Conservation (phyloP, 2,113 vertebrate genomes). For the Trichechus manatus region DNA sequence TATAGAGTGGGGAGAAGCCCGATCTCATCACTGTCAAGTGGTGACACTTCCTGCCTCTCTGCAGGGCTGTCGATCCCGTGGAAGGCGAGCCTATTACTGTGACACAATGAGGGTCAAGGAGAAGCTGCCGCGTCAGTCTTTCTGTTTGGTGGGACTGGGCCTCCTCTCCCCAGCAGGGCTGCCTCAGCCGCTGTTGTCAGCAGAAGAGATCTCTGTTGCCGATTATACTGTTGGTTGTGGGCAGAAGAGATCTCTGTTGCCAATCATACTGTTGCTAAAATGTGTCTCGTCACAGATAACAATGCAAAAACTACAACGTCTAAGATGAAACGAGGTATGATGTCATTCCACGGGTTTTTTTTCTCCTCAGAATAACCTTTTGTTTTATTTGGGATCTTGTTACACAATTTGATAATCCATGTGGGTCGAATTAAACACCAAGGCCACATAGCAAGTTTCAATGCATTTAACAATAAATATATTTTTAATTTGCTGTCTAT, state of each 20-base stretch:
- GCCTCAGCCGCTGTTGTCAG: not conserved
- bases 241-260: not conserved
- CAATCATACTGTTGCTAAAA: no score
- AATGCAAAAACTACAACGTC: not conserved
- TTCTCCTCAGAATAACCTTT: no score
- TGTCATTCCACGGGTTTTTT: fast-evolving
- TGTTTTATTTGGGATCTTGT: not conserved
- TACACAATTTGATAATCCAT: not conserved
- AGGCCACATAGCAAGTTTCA: not conserved
- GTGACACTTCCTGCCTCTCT: not conserved
- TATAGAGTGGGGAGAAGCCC: fast-evolving
- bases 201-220: no score
- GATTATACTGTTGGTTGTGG: no score
- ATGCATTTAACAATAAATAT: fast-evolving
- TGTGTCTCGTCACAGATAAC: not conserved
- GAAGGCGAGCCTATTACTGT: fast-evolving
- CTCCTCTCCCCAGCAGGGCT: not conserved
- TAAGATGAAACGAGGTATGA: fast-evolving
- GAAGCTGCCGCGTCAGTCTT: not conserved
- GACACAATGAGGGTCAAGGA: not conserved
- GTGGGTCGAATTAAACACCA: not conserved
- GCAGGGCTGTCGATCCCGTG: not conserved
- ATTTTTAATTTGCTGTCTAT: not conserved
- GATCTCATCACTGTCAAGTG: not conserved
- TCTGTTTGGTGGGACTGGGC: not conserved